Conservation (phyloP, 2,888 invertebrate genomes). For the Drosophila kuntzei region DNA sequence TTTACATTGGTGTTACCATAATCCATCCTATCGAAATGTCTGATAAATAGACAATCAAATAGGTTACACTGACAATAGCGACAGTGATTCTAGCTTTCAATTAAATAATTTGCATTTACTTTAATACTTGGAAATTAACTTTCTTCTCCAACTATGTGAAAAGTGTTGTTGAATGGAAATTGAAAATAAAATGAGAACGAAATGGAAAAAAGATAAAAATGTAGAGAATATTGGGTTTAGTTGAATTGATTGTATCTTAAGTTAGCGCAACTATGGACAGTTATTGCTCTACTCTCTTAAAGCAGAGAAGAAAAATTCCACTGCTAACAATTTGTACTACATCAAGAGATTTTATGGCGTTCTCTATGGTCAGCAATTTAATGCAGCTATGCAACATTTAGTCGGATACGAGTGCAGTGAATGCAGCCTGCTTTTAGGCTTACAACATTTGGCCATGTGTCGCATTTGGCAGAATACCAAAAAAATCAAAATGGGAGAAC, state of each 20-base stretch:
- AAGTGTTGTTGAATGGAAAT: too few species aligned
- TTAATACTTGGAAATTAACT: not conserved
- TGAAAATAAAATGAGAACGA: not conserved
- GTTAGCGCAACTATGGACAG: not conserved
- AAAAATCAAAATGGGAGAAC: constrained; percentile 23
- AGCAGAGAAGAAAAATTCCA: not conserved
- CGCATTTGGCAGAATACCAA: constrained; percentile 71
- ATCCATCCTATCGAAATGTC: not conserved
- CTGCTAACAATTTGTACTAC: constrained; percentile 1
- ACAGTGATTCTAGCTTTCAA: too few species aligned
- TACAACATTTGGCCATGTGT: constrained; percentile 37
- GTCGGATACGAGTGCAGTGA: constrained; percentile 5
- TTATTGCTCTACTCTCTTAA: not conserved
- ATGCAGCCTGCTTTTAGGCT: constrained; percentile 38
- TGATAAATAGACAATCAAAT: not conserved
- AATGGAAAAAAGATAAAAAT: not conserved
- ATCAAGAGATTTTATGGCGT: constrained; percentile 13
- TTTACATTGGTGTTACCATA: not conserved
- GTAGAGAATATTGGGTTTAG: not conserved
- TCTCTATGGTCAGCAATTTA: constrained; percentile 23
- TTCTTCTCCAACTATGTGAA: not conserved
- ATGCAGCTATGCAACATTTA: constrained; percentile 15
- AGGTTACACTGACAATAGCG: not conserved
- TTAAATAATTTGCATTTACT: not conserved
- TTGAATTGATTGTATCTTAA: constrained; percentile 1